These are phyloP conservation scores for Ctenoplectra terminalis DNA, from an alignment of 1,140 invertebrate species.

Conservation along the genomic window DNA sequence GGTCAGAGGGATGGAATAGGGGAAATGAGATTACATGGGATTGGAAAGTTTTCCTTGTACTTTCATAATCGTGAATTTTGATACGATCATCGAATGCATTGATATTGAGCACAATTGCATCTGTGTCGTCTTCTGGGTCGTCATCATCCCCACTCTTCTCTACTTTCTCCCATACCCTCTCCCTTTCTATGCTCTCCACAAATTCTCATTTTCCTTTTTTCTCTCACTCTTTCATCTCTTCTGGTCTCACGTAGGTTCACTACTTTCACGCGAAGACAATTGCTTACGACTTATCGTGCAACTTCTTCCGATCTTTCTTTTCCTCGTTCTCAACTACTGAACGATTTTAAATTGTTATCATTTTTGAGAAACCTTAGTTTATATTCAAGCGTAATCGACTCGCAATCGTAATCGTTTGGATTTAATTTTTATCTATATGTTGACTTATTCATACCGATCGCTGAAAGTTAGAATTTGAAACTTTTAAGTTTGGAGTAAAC, in stretches of 20 bases:
- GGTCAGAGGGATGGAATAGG: neutral
- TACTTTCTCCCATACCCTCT: constrained; percentile 55
- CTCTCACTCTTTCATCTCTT: constrained; percentile 1
- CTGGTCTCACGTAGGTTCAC: neutral
- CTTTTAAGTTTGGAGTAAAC: too few species aligned
- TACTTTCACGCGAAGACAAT: constrained; percentile 30
- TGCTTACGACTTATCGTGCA: neutral
- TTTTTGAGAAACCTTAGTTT: too few species aligned
- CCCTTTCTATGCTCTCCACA: constrained; percentile 5
- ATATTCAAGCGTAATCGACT: too few species aligned
- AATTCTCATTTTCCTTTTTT: constrained; percentile 26
- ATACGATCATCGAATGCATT: constrained; percentile 45
- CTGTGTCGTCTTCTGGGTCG: neutral
- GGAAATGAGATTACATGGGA: constrained; percentile 30
- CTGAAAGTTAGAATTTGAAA: too few species aligned
- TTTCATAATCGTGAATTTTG: constrained; percentile 9
- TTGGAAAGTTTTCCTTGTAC: constrained; percentile 30
- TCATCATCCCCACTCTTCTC: constrained; percentile 32
- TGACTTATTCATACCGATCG: too few species aligned
- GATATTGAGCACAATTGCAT: constrained; percentile 37
- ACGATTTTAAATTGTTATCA: too few species aligned
- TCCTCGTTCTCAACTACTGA: too few species aligned
- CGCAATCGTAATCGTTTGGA: too few species aligned
- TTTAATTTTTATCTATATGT: too few species aligned
- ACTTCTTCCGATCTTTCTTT: neutral